phyloP scores from a whole-genome alignment of 1,140 invertebrate genomes.

The Eciton burchellii region DNA sequence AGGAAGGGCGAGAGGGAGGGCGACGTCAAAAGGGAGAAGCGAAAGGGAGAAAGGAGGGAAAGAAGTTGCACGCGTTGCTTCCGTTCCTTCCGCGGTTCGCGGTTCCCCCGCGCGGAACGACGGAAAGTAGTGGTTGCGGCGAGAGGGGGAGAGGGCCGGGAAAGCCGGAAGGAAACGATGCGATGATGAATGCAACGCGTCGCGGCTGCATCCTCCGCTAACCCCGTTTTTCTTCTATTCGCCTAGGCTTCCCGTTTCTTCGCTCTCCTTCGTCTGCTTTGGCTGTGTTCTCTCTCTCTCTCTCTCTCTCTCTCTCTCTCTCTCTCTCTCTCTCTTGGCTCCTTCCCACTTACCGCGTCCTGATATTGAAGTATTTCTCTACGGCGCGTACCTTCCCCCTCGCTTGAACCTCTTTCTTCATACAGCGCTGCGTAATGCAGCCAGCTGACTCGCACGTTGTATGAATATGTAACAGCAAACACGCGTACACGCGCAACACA shows the following conservation, averaged over 20 bases:
- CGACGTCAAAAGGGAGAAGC: neutral
- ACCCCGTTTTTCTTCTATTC: neutral
- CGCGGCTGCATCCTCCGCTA: conserved; percentile 4
- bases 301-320: neutral
- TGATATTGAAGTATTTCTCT: neutral
- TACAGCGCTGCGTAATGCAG: neutral
- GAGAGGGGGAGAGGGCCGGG: neutral
- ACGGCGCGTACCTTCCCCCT: neutral
- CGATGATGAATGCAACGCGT: conserved; percentile 26
- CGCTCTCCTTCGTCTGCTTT: neutral
- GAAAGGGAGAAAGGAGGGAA: neutral
- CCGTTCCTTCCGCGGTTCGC: conserved; percentile 29
- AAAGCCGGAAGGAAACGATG: conserved; percentile 10
- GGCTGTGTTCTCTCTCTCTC: neutral
- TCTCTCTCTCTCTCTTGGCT: neutral
- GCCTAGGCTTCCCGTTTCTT: neutral
- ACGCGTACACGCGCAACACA: neutral
- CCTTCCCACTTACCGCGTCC: neutral
- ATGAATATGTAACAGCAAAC: neutral
- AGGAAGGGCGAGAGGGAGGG: no score
- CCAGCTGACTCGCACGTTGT: neutral
- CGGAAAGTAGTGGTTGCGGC: neutral
- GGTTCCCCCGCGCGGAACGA: neutral
- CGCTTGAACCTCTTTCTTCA: conserved; percentile 10
- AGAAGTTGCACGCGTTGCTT: conserved; percentile 31